Base-by-base conservation (phyloP, 1,140 invertebrate species). In the Drosophila kikkawai region DNA sequence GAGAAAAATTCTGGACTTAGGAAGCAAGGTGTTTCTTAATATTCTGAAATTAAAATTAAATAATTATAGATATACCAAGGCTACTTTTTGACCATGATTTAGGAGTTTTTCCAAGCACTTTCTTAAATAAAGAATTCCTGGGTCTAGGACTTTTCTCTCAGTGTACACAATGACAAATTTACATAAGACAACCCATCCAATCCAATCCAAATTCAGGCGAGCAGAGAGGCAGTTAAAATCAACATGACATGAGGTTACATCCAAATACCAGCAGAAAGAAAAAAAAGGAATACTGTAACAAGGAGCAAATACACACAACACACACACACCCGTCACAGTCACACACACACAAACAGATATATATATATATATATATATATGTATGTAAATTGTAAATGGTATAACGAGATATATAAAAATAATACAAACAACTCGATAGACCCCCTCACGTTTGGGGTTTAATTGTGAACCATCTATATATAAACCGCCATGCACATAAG, bases 381-480 rank as follows among this genome's bases (percentile, higher is more conserved):
- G 59, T 65, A 70, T 80, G 75, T 71, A 83, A 80, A 83, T 77
- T 81, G 73, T 77, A 73, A 86, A 81, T 85, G 81, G 41, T 70
- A 66, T 64, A 57, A 76, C 45, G 55, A 70, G 19, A 58, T 55
- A 75, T 56, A 57, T 77, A 44, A 68, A 67, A 57, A 56, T 41
- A 68, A 41, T 48, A 47, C 58, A 81, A 81, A 42, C 56, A 66
- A 82, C 56, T 75, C 64, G 60, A 65, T 79, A 59, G 58, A 58
- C 45, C 70, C 59, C 37, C 48, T 66, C 64, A 79, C 64, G 70
- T 79, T 80, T 61, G 63, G 78, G 81, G 61, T 84, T 56, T 76
- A 80, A 80, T 80, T 83, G 82, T 57, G 58, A 51, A 78, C 64
- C 68, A 70, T 71, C 36, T 75, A 44, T 48, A 55, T 51, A 67